These are phyloP conservation scores for Ceyx margarethae DNA, from an alignment of 2,113 vertebrate genomes.

Conservation along the genomic window DNA sequence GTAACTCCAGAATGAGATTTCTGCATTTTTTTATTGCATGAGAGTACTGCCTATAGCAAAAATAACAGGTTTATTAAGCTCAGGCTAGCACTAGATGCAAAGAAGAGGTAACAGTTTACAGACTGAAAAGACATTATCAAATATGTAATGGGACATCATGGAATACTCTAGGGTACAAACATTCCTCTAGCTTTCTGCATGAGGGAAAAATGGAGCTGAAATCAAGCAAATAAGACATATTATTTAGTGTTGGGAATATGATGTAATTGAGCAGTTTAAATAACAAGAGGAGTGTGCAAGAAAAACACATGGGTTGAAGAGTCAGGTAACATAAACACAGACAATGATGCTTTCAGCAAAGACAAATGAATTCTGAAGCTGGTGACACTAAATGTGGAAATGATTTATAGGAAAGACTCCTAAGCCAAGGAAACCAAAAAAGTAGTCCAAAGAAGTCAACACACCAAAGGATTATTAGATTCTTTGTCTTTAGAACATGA, in stretches of 20 bases:
- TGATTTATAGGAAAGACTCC: conserved; percentile 22
- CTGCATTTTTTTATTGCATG: neutral
- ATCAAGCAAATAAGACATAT: neutral
- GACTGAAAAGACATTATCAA: neutral
- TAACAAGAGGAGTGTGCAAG: neutral
- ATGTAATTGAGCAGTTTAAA: neutral
- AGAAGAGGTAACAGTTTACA: neutral
- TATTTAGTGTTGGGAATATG: neutral
- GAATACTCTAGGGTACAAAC: neutral
- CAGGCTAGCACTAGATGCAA: neutral
- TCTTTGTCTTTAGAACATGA: neutral
- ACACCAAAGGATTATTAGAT: neutral
- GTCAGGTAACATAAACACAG: neutral
- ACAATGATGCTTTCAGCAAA: neutral
- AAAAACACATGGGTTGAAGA: neutral
- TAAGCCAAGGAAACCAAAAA: neutral
- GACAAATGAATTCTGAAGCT: conserved; percentile 37
- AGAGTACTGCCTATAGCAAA: neutral
- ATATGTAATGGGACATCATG: neutral
- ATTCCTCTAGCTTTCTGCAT: neutral
- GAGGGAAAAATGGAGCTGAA: neutral
- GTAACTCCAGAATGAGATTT: conserved; percentile 2
- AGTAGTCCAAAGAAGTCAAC: neutral
- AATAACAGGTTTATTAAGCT: conserved; percentile 14
- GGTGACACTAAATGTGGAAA: conserved; percentile 10